A percentile compares a stretch with the other conserved stretches of the same genome.
These are phyloP conservation scores for Anolis sagrei DNA, from an alignment of 2,113 vertebrate species.

Conservation along the genomic window DNA sequence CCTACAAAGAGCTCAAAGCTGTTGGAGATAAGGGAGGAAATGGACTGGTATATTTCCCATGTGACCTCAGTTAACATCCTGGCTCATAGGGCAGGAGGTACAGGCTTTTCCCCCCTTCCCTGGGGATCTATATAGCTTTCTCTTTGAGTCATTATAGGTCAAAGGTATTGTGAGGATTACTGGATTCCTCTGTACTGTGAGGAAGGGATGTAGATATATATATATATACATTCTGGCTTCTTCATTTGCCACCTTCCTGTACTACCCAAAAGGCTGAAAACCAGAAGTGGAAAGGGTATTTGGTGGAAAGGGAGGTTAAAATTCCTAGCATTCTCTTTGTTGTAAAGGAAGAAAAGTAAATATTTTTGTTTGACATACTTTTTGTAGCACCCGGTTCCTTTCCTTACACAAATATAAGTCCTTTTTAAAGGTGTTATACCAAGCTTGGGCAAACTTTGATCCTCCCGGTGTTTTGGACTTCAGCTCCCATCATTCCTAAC, in stretches of 20 bases:
- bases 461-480: too few relatives aligned
- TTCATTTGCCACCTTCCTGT: neutral
- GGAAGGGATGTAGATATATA: neutral
- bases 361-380: too few relatives aligned
- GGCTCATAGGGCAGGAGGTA: neutral
- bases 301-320: neutral
- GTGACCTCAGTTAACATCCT: neutral
- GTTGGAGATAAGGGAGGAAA: neutral
- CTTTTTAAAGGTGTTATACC: too few relatives aligned
- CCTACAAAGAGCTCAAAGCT: neutral
- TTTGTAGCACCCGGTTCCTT: too few relatives aligned
- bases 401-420: too few relatives aligned
- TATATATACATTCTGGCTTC: neutral
- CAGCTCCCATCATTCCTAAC: too few relatives aligned
- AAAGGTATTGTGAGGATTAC: neutral
- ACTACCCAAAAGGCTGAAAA: neutral
- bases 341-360: too few relatives aligned
- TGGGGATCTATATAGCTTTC: neutral
- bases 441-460: neutral
- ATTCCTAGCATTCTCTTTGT: too few relatives aligned
- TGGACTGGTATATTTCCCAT: neutral
- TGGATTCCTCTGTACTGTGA: neutral
- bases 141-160: neutral
- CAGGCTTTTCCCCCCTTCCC: neutral
- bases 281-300: neutral